Conservation (phyloP, 2,113 vertebrate genomes). For the Osmerus mordax region DNA sequence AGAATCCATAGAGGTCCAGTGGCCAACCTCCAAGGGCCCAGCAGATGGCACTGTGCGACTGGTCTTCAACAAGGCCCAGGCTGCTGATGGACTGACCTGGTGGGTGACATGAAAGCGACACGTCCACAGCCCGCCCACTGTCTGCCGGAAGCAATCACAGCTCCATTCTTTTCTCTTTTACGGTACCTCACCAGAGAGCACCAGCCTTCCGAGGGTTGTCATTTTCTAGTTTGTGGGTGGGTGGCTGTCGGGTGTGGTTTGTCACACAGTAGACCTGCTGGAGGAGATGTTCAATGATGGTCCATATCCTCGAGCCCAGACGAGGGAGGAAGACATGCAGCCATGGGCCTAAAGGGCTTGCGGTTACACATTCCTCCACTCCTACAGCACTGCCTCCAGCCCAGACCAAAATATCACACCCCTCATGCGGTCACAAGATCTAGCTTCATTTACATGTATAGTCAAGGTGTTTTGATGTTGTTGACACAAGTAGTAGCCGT, state of each 20-base stretch:
- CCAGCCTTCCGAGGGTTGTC: conserved; percentile 65
- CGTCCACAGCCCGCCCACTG: conserved; percentile 63
- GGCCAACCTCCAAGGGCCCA: conserved; percentile 80
- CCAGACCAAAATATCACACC: conserved; percentile 66
- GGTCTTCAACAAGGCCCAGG: conserved; percentile 25
- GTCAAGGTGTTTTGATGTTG: conserved; percentile 27
- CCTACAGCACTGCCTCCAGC: conserved; percentile 70
- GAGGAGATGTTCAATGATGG: conserved; percentile 51
- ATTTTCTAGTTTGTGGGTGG: conserved; percentile 71
- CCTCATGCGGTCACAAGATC: conserved; percentile 54
- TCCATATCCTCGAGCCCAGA: conserved; percentile 58
- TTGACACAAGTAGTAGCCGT: not conserved
- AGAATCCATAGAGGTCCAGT: conserved; percentile 79
- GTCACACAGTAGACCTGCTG: conserved; percentile 65
- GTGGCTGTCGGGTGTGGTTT: conserved; percentile 67
- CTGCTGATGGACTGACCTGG: conserved; percentile 65
- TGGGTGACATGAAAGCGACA: conserved; percentile 59
- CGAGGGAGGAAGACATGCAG: conserved; percentile 56
- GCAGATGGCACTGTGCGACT: conserved; percentile 79
- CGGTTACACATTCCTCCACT: conserved; percentile 72
- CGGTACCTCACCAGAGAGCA: conserved; percentile 45
- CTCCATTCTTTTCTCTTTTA: conserved; percentile 52
- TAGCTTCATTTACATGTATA: conserved; percentile 47
- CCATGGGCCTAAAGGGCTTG: conserved; percentile 59
- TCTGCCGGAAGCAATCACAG: conserved; percentile 59